A percentile compares a stretch with the other conserved stretches of the same genome.
These are phyloP conservation scores for Drosophila pseudotakahashii DNA, from an alignment of 2,888 invertebrate genomes.

Conservation along the genomic window DNA sequence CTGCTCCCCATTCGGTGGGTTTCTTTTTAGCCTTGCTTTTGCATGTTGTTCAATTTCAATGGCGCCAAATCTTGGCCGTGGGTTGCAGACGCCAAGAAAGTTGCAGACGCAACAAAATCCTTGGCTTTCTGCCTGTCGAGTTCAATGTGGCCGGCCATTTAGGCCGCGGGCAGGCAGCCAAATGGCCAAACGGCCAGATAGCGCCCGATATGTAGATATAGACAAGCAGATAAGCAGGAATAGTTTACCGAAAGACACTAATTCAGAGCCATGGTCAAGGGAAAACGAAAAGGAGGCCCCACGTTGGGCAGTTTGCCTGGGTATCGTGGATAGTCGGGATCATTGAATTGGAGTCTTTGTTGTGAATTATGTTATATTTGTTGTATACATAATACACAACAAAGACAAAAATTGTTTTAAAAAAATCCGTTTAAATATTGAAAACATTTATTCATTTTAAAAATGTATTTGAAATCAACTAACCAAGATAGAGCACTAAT, in stretches of 20 bases:
- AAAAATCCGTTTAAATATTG: no score
- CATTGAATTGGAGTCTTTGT: no score
- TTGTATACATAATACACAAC: no score
- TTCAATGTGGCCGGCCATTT: slow-evolving; percentile 54
- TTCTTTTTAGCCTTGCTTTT: slow-evolving; percentile 38
- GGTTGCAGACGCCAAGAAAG: slow-evolving; percentile 52
- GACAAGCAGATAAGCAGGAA: slow-evolving; percentile 56
- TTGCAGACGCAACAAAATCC: slow-evolving; percentile 56
- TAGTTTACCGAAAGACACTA: slow-evolving; percentile 3
- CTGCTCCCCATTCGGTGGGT: slow-evolving; percentile 14
- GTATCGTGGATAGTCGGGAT: no score
- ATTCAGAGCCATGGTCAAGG: slow-evolving; percentile 9
- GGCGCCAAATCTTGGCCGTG: slow-evolving; percentile 75
- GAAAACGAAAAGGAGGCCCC: neutral
- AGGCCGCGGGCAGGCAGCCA: slow-evolving; percentile 55
- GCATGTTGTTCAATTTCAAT: slow-evolving; percentile 73
- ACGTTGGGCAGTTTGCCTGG: neutral
- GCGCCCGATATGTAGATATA: slow-evolving; percentile 45
- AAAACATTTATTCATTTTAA: no score
- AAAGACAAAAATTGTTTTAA: no score
- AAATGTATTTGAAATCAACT: no score
- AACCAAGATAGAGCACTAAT: no score
- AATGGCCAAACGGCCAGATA: slow-evolving; percentile 23
- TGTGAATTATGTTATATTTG: no score
- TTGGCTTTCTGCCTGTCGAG: slow-evolving; percentile 55